phyloP scores from a whole-genome alignment of 2,113 vertebrate genomes.

The Propithecus coquereli region DNA sequence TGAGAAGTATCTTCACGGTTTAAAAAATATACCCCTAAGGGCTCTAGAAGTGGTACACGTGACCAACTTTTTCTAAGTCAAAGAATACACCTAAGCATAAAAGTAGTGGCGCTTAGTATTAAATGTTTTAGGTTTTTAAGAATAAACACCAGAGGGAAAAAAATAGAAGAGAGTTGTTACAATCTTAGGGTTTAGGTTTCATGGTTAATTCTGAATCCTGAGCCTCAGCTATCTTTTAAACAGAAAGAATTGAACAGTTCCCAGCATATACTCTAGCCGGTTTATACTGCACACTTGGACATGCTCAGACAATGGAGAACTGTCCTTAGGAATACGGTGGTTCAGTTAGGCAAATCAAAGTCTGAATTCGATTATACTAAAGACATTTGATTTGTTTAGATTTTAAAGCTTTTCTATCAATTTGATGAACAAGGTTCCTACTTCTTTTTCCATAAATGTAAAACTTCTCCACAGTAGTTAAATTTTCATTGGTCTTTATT shows the following conservation, averaged over 20 bases:
- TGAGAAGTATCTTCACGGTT: constrained; percentile 1
- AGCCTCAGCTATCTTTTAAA: not conserved
- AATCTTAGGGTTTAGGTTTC: not conserved
- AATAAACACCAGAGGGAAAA: not conserved
- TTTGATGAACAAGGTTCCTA: not conserved
- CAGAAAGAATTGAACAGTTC: not conserved
- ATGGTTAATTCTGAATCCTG: constrained; percentile 15
- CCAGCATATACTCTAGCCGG: not conserved
- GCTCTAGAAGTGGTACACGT: not conserved
- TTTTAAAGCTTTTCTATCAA: constrained; percentile 48
- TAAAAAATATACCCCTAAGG: constrained; percentile 17
- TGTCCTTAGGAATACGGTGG: not conserved
- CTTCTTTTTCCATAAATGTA: not conserved
- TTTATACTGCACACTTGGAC: constrained; percentile 8
- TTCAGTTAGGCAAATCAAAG: constrained; percentile 31
- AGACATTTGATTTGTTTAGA: not conserved
- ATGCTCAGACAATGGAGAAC: constrained; percentile 22
- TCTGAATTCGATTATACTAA: constrained; percentile 26
- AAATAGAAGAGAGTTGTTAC: not conserved
- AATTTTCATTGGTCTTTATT: constrained; percentile 25
- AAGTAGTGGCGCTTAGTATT: not conserved
- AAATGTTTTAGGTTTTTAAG: constrained; percentile 29
- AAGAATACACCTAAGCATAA: not conserved
- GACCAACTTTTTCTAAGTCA: constrained; percentile 19
- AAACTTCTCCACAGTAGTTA: not conserved